Evolutionary conservation across 1,140 invertebrate genomes (phyloP), one percentile per base, ranked within the genome.

Genomic region (Eriosoma lanigerum): DNA sequence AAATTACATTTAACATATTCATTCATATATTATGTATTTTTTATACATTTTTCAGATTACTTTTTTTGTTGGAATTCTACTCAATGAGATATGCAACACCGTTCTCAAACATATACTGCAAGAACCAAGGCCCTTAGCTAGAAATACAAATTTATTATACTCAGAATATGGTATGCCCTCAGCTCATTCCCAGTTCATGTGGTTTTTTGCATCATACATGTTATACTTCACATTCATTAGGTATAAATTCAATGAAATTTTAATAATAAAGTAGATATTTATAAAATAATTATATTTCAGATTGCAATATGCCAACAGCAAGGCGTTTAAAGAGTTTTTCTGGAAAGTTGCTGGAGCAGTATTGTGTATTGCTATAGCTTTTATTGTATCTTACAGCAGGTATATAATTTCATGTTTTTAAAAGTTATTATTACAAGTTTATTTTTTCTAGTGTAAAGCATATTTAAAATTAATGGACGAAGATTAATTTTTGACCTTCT

Each of bases 131-230:
- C 95, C 95, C 72, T 85, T 93, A 81, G 86, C 86, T 82, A 87
- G 92, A 84, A 88, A 89, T 83, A 85, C 88, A 83, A 81, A 80
- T 76, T 64, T 50, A 19, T 85, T 94, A 46, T 93, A 92, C 84
- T 91, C 91, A 83, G 94, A 96, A 88, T 96, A 95, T 90, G 95
- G 95, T 84, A 97, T 97, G 95, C 95, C 95, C 64, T 97, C 95
- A 32, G 92, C 92, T 72, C 95, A 97, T 88, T 89, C 94, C 83
- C 95, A 96, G 87, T 94, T 96, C 86, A 92, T 95, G 88, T 96
- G 93, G 93, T 97, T 96, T 87, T 96, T 96, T 87, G 90, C 93
- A 81, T 90, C 91, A 62, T 97, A 96, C 86, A 89, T 93, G 82
- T 89, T 92, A 83, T 92, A 94, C 86, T 97, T 96, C 88, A 89